Evolutionary conservation across 2,888 invertebrate species (phyloP).

Genomic region (Zygaena filipendulae): DNA sequence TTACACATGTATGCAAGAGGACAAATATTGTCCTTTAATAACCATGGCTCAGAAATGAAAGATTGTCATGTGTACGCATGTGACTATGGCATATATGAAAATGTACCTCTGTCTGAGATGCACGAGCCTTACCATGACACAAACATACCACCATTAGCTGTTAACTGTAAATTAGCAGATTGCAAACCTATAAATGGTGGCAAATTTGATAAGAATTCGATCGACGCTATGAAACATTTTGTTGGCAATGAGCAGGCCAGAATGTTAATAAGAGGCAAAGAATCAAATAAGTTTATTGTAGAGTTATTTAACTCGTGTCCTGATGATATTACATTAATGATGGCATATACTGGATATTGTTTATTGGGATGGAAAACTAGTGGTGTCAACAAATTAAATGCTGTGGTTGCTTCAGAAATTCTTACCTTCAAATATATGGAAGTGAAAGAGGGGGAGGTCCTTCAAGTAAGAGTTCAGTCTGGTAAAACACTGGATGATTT

Average conservation of each 20-base stretch:
- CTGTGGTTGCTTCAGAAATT: slow-evolving; percentile 15
- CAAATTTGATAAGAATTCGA: slow-evolving; percentile 14
- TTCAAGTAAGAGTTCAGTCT: slow-evolving; percentile 20
- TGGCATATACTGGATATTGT: slow-evolving; percentile 20
- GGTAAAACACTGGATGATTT: slow-evolving; percentile 20
- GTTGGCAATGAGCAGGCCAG: slow-evolving; percentile 20
- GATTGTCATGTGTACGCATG: slow-evolving; percentile 22
- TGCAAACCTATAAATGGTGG: slow-evolving; percentile 20
- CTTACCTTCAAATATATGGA: slow-evolving; percentile 11
- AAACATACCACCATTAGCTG: slow-evolving; percentile 18
- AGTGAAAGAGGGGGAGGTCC: slow-evolving; percentile 14
- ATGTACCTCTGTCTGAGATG: too few relatives aligned
- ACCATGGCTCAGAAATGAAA: too few relatives aligned
- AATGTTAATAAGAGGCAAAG: slow-evolving; percentile 18
- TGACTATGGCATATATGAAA: slow-evolving; percentile 22
- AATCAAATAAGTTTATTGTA: slow-evolving; percentile 16
- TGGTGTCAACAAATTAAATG: too few relatives aligned
- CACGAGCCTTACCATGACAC: too few relatives aligned
- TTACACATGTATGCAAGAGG: too few relatives aligned
- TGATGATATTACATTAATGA: slow-evolving; percentile 24
- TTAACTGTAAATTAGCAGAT: slow-evolving; percentile 21
- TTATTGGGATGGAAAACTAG: too few relatives aligned
- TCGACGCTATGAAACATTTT: slow-evolving; percentile 22
- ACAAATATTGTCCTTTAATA: too few relatives aligned
- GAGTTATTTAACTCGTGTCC: slow-evolving; percentile 21